These are phyloP conservation scores for Pangasius krempfi DNA, from an alignment of 2,797 vertebrate species.

Conservation along the genomic window DNA sequence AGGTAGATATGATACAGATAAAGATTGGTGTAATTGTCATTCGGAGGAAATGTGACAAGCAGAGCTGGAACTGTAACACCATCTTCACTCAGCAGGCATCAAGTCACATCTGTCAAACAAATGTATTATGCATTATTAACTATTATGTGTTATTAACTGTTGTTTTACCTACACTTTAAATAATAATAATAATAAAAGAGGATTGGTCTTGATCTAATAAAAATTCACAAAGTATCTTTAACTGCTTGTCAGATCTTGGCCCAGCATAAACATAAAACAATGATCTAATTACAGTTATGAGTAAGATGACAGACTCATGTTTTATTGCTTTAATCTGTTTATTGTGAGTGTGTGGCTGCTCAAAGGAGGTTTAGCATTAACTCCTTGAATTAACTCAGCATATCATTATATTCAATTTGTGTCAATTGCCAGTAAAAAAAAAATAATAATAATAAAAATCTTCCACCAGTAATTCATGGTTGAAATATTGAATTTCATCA, in stretches of 20 bases:
- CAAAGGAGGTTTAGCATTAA: background rate
- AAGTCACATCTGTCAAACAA: background rate
- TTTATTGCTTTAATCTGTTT: conserved; percentile 4
- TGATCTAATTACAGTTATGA: background rate
- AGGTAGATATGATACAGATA: conserved; percentile 17
- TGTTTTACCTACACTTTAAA: background rate
- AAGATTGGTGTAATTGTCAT: too few relatives aligned
- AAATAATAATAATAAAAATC: too few relatives aligned
- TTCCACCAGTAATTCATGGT: background rate
- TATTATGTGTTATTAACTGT: background rate
- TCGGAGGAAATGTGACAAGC: too few relatives aligned
- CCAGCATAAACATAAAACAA: background rate
- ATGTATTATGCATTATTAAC: background rate
- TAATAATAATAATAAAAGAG: background rate
- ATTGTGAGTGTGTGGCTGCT: background rate
- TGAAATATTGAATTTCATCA: background rate
- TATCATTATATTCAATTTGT: background rate
- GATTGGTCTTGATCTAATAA: background rate
- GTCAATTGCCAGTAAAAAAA: background rate
- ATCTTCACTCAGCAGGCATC: background rate
- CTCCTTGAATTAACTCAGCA: too few relatives aligned
- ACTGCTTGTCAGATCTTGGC: background rate
- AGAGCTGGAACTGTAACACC: background rate
- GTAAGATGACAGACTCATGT: background rate
- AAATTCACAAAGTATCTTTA: background rate